These are phyloP conservation scores for Alfaro cultratus DNA, from an alignment of 2,797 vertebrate genomes.

Conservation along the genomic window DNA sequence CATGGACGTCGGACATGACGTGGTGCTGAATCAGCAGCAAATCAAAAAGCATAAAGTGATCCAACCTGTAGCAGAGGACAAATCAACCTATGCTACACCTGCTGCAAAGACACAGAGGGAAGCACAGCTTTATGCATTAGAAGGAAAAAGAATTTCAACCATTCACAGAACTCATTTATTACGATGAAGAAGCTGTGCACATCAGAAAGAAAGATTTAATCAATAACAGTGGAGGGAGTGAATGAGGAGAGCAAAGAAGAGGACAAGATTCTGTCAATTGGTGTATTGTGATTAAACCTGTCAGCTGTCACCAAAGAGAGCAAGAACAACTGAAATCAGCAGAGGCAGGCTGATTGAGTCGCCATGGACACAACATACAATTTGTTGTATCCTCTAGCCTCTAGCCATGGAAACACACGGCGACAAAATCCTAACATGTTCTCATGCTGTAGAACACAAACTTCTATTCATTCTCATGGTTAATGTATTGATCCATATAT, in stretches of 20 bases:
- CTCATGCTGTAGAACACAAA: not conserved
- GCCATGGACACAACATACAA: too few relatives aligned
- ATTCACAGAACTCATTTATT: slow-evolving; percentile 2
- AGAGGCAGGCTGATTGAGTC: slow-evolving; percentile 39
- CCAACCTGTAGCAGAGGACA: slow-evolving; percentile 51
- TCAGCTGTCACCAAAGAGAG: slow-evolving; percentile 65
- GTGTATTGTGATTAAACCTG: slow-evolving; percentile 65
- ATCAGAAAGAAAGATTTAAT: not conserved
- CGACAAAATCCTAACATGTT: slow-evolving; percentile 20
- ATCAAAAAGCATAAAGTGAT: slow-evolving; percentile 55
- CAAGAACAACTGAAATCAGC: slow-evolving; percentile 30
- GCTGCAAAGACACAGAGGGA: slow-evolving; percentile 45
- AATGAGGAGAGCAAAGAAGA: slow-evolving; percentile 14
- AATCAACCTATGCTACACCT: slow-evolving; percentile 14
- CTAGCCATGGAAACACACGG: slow-evolving; percentile 25
- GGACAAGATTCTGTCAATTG: slow-evolving; percentile 42
- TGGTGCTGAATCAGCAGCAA: slow-evolving; percentile 53
- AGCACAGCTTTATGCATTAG: not conserved
- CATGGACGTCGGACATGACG: slow-evolving; percentile 18
- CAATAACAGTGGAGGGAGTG: not conserved
- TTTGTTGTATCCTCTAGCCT: slow-evolving; percentile 51
- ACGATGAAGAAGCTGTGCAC: not conserved
- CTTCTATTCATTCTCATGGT: not conserved
- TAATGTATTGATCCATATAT: not conserved
- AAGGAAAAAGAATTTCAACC: not conserved